These are phyloP conservation scores for Acleris cristana DNA, from an alignment of 2,888 invertebrate species.

Conservation along the genomic window DNA sequence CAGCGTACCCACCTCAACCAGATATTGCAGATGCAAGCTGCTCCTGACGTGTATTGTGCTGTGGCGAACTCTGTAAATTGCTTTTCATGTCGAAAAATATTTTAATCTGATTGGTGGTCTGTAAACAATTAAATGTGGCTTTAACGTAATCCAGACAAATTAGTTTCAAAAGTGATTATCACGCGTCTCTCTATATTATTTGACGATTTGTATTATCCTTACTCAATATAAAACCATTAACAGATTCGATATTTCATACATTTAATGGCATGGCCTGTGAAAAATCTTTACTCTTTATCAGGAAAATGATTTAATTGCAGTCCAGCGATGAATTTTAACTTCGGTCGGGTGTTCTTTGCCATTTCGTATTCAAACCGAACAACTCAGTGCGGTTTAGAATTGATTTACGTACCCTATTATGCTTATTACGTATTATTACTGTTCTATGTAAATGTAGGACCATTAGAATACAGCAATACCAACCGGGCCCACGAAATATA, in stretches of 20 bases:
- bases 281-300: conserved; percentile 51
- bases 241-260: conserved; percentile 7
- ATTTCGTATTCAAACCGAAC: conserved; percentile 63
- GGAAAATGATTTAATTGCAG: conserved; percentile 60
- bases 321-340: conserved; percentile 63
- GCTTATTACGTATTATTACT: conserved; percentile 56
- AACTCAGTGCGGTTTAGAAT: conserved; percentile 58
- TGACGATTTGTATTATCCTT: no score
- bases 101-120: conserved; percentile 80
- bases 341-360: conserved; percentile 52
- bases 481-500: background rate
- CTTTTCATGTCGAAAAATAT: conserved; percentile 81
- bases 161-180: conserved; percentile 35
- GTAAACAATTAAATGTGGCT: conserved; percentile 79
- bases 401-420: conserved; percentile 63
- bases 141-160: conserved; percentile 58
- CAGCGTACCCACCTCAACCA: conserved; percentile 64
- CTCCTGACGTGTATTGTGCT: conserved; percentile 75
- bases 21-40: conserved; percentile 75
- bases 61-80: conserved; percentile 79
- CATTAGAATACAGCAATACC: conserved; percentile 35
- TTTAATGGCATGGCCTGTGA: conserved; percentile 50
- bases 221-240: no score
- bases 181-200: background rate
- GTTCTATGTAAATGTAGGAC: conserved; percentile 49